phyloP scores from a whole-genome alignment of 2,113 vertebrate species.

The Heteronetta atricapilla region DNA sequence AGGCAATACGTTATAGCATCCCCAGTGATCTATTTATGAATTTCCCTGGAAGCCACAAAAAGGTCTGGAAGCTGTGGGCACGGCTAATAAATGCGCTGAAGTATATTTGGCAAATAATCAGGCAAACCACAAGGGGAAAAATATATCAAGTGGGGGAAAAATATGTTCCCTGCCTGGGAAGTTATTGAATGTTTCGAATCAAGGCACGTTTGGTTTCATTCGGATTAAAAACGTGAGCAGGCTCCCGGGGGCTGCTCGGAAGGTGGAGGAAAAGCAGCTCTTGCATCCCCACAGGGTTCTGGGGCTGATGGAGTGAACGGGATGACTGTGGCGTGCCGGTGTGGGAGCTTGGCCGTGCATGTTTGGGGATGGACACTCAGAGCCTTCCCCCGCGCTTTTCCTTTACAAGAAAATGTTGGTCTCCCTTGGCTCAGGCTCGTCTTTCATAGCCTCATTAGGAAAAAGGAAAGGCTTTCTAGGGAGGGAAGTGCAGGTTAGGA shows the following conservation, averaged over 20 bases:
- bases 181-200: not conserved
- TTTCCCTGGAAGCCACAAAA: conserved; percentile 50
- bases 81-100: conserved; percentile 16
- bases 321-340: not conserved
- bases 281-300: rapidly evolving
- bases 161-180: not conserved
- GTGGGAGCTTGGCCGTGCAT: not conserved
- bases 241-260: not conserved
- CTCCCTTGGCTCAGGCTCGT: conserved; percentile 28
- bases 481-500: conserved; percentile 71
- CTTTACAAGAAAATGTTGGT: not conserved
- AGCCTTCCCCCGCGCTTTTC: not conserved
- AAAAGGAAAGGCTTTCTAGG: conserved; percentile 77
- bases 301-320: not conserved
- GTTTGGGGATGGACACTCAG: not conserved
- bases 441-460: conserved; percentile 65
- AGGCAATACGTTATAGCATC: not conserved
- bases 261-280: not conserved
- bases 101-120: conserved; percentile 53
- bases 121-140: conserved; percentile 40
- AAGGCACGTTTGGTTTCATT: not conserved
- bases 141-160: not conserved
- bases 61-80: conserved; percentile 45
- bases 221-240: not conserved
- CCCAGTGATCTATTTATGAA: not conserved